phyloP scores from a whole-genome alignment of 2,888 invertebrate genomes.

The Acronicta leporina region DNA sequence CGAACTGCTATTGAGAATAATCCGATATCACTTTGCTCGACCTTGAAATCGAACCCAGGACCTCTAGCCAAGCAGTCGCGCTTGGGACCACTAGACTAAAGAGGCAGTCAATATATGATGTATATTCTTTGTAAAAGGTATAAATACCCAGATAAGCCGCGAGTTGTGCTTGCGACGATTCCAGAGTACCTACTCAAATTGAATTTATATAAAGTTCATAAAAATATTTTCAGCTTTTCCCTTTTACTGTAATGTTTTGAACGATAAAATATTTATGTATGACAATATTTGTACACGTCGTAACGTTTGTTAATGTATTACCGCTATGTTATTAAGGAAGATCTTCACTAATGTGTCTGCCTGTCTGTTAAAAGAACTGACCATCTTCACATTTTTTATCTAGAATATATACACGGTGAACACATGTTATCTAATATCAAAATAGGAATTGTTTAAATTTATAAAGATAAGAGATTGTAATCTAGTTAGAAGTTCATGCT shows the following conservation, averaged over 20 bases:
- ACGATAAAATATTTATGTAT: background rate
- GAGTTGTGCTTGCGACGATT: too few relatives aligned
- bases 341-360: constrained; percentile 33
- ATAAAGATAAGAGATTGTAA: background rate
- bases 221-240: too few relatives aligned
- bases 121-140: too few relatives aligned
- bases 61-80: too few relatives aligned
- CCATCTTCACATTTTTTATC: constrained; percentile 46
- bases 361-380: constrained; percentile 50
- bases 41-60: too few relatives aligned
- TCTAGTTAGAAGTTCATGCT: background rate
- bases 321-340: constrained; percentile 34
- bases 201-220: too few relatives aligned
- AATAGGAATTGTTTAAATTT: constrained; percentile 19
- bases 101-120: too few relatives aligned
- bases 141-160: too few relatives aligned
- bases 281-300: constrained; percentile 28
- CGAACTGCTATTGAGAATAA: too few relatives aligned
- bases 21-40: too few relatives aligned
- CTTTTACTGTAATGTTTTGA: background rate
- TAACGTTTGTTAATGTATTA: constrained; percentile 33
- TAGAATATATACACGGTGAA: constrained; percentile 21
- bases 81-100: too few relatives aligned
- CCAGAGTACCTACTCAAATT: too few relatives aligned
- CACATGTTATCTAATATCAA: constrained; percentile 39